Percentiles rank a stretch among this genome's conserved stretches.
phyloP scores from a whole-genome alignment of 2,797 vertebrate species.

The Zalophus californianus region DNA sequence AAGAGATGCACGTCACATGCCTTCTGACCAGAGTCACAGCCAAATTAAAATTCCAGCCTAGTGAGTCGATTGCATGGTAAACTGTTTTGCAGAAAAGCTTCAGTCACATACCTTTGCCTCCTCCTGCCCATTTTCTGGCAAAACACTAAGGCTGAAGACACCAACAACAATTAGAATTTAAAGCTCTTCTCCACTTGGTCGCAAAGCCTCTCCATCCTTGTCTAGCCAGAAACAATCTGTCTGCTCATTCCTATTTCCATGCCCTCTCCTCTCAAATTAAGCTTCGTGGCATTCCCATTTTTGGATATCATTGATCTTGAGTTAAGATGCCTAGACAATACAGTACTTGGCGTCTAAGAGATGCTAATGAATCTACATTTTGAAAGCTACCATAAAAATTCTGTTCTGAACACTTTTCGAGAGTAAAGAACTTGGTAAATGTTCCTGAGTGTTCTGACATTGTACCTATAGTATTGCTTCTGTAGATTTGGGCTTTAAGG shows the following conservation, averaged over 20 bases:
- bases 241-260: background rate
- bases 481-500: background rate
- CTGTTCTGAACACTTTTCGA: background rate
- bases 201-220: background rate
- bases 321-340: background rate
- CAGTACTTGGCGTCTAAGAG: background rate
- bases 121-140: background rate
- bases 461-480: background rate
- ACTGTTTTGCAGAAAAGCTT: background rate
- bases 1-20: background rate
- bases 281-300: background rate
- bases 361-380: background rate
- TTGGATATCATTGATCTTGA: background rate
- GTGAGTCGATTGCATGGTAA: background rate
- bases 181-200: conserved; percentile 23
- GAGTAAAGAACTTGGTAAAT: background rate
- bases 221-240: conserved; percentile 38
- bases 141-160: conserved; percentile 8
- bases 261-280: background rate
- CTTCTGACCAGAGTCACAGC: background rate
- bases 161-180: conserved; percentile 21
- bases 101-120: background rate
- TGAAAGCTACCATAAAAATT: conserved; percentile 29
- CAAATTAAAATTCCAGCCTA: conserved; percentile 3
- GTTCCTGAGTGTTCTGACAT: background rate